A percentile compares a stretch with the other conserved stretches of the same genome.
Evolutionary conservation across 2,113 vertebrate species (phyloP).

Genomic region (Hirundichthys speculiger): DNA sequence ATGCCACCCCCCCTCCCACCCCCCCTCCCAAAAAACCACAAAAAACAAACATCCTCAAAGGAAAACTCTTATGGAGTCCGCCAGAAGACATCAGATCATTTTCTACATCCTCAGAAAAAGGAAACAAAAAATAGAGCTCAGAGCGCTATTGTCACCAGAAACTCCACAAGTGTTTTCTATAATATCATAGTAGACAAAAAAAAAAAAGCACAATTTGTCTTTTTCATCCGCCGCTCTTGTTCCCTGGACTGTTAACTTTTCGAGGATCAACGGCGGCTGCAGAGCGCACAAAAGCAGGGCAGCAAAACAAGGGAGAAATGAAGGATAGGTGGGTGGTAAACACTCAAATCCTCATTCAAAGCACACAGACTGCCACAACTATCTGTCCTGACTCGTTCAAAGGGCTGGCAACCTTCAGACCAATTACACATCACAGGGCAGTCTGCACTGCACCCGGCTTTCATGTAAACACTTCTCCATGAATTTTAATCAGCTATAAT

Average conservation of each 20-base stretch:
- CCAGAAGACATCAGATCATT: constrained; percentile 55
- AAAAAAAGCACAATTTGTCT: too few species aligned
- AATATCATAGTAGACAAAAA: too few species aligned
- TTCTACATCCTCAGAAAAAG: constrained; percentile 25
- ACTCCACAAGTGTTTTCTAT: too few species aligned
- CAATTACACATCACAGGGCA: constrained; percentile 82
- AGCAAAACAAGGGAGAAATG: constrained; percentile 16
- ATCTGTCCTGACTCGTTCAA: constrained; percentile 78
- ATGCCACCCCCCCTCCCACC: too few species aligned
- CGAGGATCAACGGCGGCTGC: constrained; percentile 20
- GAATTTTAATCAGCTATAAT: constrained; percentile 83
- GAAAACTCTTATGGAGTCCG: constrained; percentile 21
- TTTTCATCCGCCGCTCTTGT: neutral
- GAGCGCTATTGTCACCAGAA: neutral
- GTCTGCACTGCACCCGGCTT: constrained; percentile 71
- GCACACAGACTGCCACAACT: constrained; percentile 67
- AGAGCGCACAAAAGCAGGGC: constrained; percentile 30
- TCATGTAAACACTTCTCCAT: constrained; percentile 76
- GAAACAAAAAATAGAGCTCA: constrained; percentile 34
- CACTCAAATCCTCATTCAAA: constrained; percentile 71
- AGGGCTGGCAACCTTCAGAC: constrained; percentile 80
- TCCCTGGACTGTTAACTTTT: constrained; percentile 17
- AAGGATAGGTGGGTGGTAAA: constrained; percentile 71
- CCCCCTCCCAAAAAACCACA: neutral
- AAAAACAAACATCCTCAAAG: too few species aligned